A percentile compares a stretch with the other conserved stretches of the same genome.
Conservation (phyloP, 2,888 invertebrate genomes). For the Sepiola atlantica region DNA sequence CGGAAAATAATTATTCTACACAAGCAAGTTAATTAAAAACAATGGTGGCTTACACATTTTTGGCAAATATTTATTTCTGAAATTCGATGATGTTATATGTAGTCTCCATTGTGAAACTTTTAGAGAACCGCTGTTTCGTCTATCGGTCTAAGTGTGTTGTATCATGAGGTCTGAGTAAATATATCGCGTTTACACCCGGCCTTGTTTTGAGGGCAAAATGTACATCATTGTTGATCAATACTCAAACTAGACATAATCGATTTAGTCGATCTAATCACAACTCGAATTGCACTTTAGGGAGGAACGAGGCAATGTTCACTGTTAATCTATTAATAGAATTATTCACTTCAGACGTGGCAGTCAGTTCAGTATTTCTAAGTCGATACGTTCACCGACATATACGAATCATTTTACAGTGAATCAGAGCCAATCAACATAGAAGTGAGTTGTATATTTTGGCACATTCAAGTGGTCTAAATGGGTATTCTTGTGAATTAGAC, state of each 20-base stretch:
- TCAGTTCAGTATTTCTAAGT: not conserved
- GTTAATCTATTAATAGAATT: not conserved
- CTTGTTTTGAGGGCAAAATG: not conserved
- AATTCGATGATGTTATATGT: not conserved
- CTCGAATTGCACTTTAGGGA: not conserved
- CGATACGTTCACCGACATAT: not conserved
- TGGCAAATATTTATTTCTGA: too few relatives aligned
- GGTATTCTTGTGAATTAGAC: not conserved
- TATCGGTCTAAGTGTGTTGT: not conserved
- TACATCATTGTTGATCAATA: slow-evolving; percentile 32
- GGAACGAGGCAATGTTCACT: not conserved
- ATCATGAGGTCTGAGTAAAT: not conserved
- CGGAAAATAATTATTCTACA: too few relatives aligned
- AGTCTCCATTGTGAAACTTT: not conserved
- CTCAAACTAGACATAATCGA: not conserved
- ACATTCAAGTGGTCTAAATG: not conserved
- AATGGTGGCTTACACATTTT: too few relatives aligned
- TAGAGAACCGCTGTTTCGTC: not conserved
- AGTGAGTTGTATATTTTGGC: not conserved
- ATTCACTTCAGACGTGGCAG: not conserved
- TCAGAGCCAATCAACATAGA: not conserved
- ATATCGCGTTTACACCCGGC: not conserved
- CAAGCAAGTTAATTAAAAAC: too few relatives aligned
- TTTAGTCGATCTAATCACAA: not conserved
- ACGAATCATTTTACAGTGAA: not conserved